A percentile compares a stretch with the other conserved stretches of the same genome.
These are phyloP conservation scores for Cuculus canorus DNA, from an alignment of 2,797 vertebrate species.

Conservation along the genomic window DNA sequence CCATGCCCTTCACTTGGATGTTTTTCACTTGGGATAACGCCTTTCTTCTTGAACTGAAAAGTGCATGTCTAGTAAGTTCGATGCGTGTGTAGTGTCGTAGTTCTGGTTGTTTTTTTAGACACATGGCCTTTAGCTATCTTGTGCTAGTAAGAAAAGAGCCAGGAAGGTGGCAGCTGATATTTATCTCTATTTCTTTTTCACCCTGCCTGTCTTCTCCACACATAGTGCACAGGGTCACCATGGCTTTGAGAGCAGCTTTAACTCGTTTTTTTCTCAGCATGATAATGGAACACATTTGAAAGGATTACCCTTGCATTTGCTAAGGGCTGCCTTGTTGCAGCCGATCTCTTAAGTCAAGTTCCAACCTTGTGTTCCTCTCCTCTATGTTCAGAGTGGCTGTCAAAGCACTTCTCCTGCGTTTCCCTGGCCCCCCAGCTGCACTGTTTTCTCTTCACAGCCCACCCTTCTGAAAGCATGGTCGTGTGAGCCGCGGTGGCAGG, in stretches of 20 bases:
- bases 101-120: background rate
- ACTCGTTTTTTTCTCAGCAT: background rate
- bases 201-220: background rate
- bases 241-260: background rate
- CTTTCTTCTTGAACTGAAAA: background rate
- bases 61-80: background rate
- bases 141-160: background rate
- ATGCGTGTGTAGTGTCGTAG: too few relatives aligned
- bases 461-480: background rate
- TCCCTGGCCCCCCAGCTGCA: rapidly evolving
- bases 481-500: background rate
- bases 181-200: background rate
- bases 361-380: background rate
- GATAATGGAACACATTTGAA: background rate
- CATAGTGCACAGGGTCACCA: rapidly evolving
- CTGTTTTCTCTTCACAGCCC: background rate
- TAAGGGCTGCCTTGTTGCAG: background rate
- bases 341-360: background rate
- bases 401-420: rapidly evolving
- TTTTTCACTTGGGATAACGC: background rate
- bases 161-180: background rate
- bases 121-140: background rate
- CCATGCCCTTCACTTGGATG: background rate
- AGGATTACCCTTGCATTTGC: background rate
- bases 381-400: background rate